Evolutionary conservation across 2,113 vertebrate genomes (phyloP), one percentile per base, ranked within the genome.

Genomic region (Henicopernis longicauda): DNA sequence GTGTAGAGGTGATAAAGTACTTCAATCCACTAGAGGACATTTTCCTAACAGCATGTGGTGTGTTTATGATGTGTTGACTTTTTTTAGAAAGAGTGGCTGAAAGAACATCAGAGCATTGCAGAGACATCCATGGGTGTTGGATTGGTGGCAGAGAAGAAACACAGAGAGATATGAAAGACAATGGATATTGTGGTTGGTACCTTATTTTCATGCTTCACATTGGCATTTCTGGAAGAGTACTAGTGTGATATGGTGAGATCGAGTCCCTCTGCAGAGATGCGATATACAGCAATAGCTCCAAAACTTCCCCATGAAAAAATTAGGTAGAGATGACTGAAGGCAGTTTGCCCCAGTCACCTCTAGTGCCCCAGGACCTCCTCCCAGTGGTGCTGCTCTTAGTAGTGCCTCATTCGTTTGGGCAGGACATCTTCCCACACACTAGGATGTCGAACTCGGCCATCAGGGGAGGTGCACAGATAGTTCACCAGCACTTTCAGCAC

Each of bases 381-480:
- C 18, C 40, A 32, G 16, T 9, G 20, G 8, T 16, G 36, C 25
- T 73, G 42, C 49, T 67, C 52, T 47, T 65, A 50, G 27, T 6
- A 52, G 66, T 61, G 26, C 19, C 25, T 73, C 14, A 36, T 63
- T 77, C 8, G 0, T 86, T 70, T 58, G 71, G 27, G 62, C 40
- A 73, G 54, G 25, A 17, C 19, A 34, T 69, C 40, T 73, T 86
- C 25, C 67, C 59, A 58, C 26, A 29, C 8, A 11, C 55, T 11
- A 73, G 14, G 45, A n/a, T 58, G 19, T 52, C 57, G 72, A 61
- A 42, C 10, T 52, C 0, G 0, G 5, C 25, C 42, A 59, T 58
- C 16, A 27, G 6, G 47, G 13, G n/a, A 62, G 10, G 8, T 34
- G 18, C 21, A 45, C 72, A 79, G 55, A 38, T 73, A 82, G 86